A percentile compares a stretch with the other conserved stretches of the same genome.
These are phyloP conservation scores for Strigamia crassipes DNA, from an alignment of 2,888 invertebrate species.

Conservation along the genomic window DNA sequence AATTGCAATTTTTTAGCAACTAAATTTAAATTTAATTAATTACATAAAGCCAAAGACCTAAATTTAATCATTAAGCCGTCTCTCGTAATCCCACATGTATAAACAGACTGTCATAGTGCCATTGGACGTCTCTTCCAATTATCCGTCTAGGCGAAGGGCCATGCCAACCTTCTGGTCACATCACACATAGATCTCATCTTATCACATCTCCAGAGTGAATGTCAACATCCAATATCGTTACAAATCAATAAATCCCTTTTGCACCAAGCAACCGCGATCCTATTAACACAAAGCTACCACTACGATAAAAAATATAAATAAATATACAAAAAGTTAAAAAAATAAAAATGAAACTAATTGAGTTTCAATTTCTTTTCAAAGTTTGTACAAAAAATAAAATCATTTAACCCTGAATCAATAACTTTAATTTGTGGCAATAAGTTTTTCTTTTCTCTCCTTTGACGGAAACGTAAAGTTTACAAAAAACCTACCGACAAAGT, in stretches of 20 bases:
- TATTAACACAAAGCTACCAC: background rate
- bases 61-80: background rate
- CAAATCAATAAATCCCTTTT: background rate
- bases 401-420: background rate
- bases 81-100: background rate
- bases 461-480: too few relatives aligned
- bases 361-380: too few relatives aligned
- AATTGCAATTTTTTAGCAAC: too few relatives aligned
- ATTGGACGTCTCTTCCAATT: background rate
- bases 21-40: background rate
- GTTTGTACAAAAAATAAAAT: background rate
- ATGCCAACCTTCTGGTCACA: background rate
- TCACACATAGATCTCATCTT: background rate
- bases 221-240: constrained; percentile 1
- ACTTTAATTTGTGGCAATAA: too few relatives aligned
- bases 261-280: background rate
- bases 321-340: too few relatives aligned
- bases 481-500: background rate
- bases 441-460: too few relatives aligned
- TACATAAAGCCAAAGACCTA: background rate
- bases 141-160: background rate
- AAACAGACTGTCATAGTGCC: background rate
- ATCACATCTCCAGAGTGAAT: background rate
- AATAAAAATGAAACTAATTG: too few relatives aligned
- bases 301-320: background rate